phyloP scores from a whole-genome alignment of 2,113 vertebrate species.

The Gila orcuttii region DNA sequence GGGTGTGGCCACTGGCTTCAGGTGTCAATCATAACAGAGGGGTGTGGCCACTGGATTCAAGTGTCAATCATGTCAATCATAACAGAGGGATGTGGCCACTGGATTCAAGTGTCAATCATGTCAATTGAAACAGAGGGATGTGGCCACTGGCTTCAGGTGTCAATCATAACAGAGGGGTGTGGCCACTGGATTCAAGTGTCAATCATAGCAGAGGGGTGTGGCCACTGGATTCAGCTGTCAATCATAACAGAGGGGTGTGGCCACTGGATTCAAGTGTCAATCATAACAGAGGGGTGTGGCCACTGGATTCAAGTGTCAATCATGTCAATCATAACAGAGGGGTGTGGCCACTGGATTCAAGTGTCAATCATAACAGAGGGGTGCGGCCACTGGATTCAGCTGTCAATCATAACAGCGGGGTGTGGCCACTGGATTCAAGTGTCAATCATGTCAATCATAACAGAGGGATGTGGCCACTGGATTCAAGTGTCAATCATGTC shows the following conservation, averaged over 20 bases:
- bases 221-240: background rate
- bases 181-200: background rate
- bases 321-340: background rate
- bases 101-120: too few relatives aligned
- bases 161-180: background rate
- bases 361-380: background rate
- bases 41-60: background rate
- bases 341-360: background rate
- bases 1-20: background rate
- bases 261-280: background rate
- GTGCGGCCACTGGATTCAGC: too few relatives aligned
- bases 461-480: background rate
- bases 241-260: background rate
- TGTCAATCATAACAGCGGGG: background rate
- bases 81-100: background rate
- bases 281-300: too few relatives aligned
- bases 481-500: background rate
- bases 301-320: background rate
- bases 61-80: background rate
- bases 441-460: slow-evolving; percentile 4
- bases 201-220: background rate
- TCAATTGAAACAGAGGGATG: background rate
- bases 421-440: background rate
- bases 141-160: background rate
- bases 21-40: background rate